These are phyloP conservation scores for Artemia franciscana DNA, from an alignment of 1,140 invertebrate genomes.

Conservation along the genomic window DNA sequence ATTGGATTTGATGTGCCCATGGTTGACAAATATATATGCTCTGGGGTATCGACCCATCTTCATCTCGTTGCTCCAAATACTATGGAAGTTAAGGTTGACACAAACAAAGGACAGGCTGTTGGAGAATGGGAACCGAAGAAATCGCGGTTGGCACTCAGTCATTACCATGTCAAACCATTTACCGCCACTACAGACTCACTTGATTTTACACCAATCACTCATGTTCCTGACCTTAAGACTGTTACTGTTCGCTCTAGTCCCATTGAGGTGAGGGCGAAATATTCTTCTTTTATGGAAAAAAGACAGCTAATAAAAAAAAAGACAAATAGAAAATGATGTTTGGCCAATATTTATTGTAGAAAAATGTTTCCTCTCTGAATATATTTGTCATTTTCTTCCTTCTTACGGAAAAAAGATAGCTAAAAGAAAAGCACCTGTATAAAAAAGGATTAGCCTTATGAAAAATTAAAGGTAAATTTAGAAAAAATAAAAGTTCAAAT, in stretches of 20 bases:
- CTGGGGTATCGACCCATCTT: not conserved
- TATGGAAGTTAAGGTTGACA: not conserved
- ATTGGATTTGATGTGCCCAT: not conserved
- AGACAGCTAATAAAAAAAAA: no score
- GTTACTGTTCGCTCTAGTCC: not conserved
- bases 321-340: no score
- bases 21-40: not conserved
- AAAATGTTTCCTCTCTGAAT: no score
- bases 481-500: no score
- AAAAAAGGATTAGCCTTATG: no score
- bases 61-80: not conserved
- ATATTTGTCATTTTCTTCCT: no score
- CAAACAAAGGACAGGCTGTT: not conserved
- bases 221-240: not conserved
- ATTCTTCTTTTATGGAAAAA: no score
- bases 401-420: no score
- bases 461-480: no score
- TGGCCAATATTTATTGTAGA: no score
- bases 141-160: not conserved
- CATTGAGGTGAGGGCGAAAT: not conserved
- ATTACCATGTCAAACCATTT: constrained; percentile 5
- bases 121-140: not conserved
- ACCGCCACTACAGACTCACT: not conserved
- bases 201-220: not conserved
- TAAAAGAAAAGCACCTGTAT: no score